Conservation (phyloP, 2,888 invertebrate genomes). For the Micropterix aruncella region DNA sequence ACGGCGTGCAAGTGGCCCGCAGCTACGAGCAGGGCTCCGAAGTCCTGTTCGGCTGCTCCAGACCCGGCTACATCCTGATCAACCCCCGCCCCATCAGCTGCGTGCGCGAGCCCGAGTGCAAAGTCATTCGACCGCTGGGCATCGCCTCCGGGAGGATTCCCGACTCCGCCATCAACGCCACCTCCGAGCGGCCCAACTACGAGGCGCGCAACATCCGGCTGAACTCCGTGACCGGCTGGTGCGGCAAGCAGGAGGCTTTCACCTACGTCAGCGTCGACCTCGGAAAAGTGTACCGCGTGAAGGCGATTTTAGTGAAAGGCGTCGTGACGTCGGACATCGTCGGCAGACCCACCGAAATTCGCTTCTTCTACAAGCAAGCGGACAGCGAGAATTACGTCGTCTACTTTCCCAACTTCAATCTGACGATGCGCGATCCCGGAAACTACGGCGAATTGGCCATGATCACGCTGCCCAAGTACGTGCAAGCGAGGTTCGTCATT, state of each 20-base stretch:
- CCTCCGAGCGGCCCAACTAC: slow-evolving; percentile 85
- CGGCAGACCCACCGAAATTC: slow-evolving; percentile 89
- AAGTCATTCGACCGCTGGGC: slow-evolving; percentile 81
- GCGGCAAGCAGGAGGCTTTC: slow-evolving; percentile 92
- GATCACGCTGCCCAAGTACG: slow-evolving; percentile 88
- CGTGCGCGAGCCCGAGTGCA: slow-evolving; percentile 85
- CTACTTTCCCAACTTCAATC: slow-evolving; percentile 91
- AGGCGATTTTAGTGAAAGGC: slow-evolving; percentile 86
- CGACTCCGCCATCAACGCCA: slow-evolving; percentile 89
- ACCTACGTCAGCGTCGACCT: slow-evolving; percentile 93
- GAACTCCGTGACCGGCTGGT: slow-evolving; percentile 92
- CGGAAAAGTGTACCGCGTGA: slow-evolving; percentile 83
- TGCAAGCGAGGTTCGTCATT: slow-evolving; percentile 87
- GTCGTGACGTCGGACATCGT: slow-evolving; percentile 92
- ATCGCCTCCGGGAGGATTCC: slow-evolving; percentile 85
- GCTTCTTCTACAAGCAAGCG: slow-evolving; percentile 93
- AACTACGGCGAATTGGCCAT: slow-evolving; percentile 94
- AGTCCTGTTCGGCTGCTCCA: slow-evolving; percentile 77
- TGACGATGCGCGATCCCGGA: slow-evolving; percentile 90
- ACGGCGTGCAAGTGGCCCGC: slow-evolving; percentile 73
- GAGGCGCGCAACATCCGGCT: slow-evolving; percentile 80
- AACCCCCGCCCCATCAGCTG: slow-evolving; percentile 85
- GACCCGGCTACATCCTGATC: slow-evolving; percentile 86
- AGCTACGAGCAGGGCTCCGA: slow-evolving; percentile 84
- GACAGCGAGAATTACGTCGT: slow-evolving; percentile 92